Base-by-base conservation (phyloP, 2,888 invertebrate species). In the Drosophila neutralis region DNA sequence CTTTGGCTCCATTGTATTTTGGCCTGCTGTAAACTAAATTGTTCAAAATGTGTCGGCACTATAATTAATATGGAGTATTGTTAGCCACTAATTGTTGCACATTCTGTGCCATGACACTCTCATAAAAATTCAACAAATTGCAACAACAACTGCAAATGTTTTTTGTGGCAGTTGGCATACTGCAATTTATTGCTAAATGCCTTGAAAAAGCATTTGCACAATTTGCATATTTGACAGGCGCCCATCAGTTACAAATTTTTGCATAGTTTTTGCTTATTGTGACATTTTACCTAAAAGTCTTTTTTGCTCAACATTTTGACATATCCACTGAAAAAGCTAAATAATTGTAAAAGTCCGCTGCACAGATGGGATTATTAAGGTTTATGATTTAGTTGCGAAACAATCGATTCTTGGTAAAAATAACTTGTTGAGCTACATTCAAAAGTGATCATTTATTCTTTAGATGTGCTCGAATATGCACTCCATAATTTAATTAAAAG, bases 151-250 rank as follows among this genome's bases (percentile, higher is more conserved):
- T 64, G 42, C 60, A 63, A 61, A 69, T 7, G 73, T 69, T 83
- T 61, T 58, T 31, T 52, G 33, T 57, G 38, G 27, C 56, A 58
- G 63, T 15, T 31, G 40, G 72, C 33, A 68, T 48, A 57, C 35
- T 45, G 54, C 36, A 59, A 65, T n/a, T 29, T 59, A 53, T 49
- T 54, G 51, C 24, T 42, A 58, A 63, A 31, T 61, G 27, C 69
- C 71, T 75, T 71, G 60, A 56, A 56, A 65, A 61, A 21, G 4
- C 58, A 58, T 40, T 56, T 48, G 48, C 51, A 67, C 33, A 83
- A 88, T 86, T 76, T 88, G 70, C 86, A 88, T 78, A 88, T 75
- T 88, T 88, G 85, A 78, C 86, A 82, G 71, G 54, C 72, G 60
- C n/a, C 48, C 79, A 74, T 75, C 79, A 71, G 61, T 62, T 40